A percentile compares a stretch with the other conserved stretches of the same genome.
phyloP scores from a whole-genome alignment of 2,113 vertebrate species.

The Isichthys henryi region DNA sequence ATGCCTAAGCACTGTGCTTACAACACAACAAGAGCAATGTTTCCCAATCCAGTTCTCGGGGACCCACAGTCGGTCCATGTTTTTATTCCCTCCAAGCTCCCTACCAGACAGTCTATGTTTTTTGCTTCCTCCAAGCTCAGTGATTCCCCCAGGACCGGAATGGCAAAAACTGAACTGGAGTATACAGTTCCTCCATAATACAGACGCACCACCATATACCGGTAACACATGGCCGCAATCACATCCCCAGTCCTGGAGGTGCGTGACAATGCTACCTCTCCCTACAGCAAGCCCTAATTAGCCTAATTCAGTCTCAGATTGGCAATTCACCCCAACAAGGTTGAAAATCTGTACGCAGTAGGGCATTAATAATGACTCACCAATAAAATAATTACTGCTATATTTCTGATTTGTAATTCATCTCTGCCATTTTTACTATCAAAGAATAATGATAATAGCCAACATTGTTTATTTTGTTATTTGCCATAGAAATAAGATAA shows the following conservation, averaged over 20 bases:
- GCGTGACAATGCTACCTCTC: background rate
- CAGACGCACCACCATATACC: background rate
- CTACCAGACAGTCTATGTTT: background rate
- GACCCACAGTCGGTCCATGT: background rate
- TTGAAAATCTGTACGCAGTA: background rate
- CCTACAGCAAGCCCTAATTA: background rate
- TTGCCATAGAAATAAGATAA: background rate
- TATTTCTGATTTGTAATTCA: background rate
- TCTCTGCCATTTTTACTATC: background rate
- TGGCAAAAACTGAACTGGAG: background rate
- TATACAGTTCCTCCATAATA: background rate
- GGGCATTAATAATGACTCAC: background rate
- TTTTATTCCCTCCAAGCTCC: background rate
- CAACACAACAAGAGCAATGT: background rate
- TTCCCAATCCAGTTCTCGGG: background rate
- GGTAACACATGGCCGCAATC: background rate
- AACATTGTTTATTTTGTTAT: background rate
- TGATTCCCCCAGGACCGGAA: background rate
- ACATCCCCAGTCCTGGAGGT: background rate
- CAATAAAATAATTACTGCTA: background rate
- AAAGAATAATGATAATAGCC: background rate
- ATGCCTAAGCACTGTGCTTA: background rate
- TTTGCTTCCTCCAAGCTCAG: background rate
- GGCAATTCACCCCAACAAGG: background rate
- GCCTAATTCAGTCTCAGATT: background rate